Base-by-base conservation (phyloP, 2,797 vertebrate genomes). In the Sciurus carolinensis region DNA sequence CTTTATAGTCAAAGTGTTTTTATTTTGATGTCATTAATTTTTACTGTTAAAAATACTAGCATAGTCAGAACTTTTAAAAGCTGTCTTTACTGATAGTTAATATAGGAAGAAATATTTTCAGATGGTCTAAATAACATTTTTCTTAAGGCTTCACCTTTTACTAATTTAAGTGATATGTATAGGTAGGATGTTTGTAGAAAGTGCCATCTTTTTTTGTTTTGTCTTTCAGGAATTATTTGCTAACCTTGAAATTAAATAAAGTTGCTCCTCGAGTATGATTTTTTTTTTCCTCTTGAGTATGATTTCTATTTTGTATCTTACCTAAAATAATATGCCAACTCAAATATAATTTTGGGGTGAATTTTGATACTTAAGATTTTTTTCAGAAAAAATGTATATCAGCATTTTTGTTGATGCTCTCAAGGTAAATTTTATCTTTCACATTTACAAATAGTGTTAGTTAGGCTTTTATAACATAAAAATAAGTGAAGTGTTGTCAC, bases 401-500 rank as follows among this genome's bases (percentile, higher is more conserved):
- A 42, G 15, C 33, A 57, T 83, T 94, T 90, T 97, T 87, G 42
- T 96, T 97, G 39, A 28, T 91, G 4, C 0, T 95, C 50, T 89
- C 54, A 71, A 91, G 8, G 92, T 97, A 24, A 59, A 84, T 30
- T 73, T 75, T 57, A 80, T 5, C 62, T 97, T 50, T 9, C 17
- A 59, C 0, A 47, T 94, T 96, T 97, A 67, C 24, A 87, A 92
- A 39, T 33, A 81, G 50, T 44, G 20, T 77, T 26, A 67, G 3
- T 96, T 93, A 24, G 3, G 26, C 52, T 91, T 90, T 94, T 69
- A 84, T 52, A 66, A 54, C 59, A 71, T 87, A 89, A 95, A 94
- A 95, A 33, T 50, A 44, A 96, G 20, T 36, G 17, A 94, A 90
- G 15, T 93, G 14, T 84, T 62, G 54, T 57, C 20, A 57, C 20